Base-by-base conservation (phyloP, 2,888 invertebrate species). In the Eurytoma adleriae region DNA sequence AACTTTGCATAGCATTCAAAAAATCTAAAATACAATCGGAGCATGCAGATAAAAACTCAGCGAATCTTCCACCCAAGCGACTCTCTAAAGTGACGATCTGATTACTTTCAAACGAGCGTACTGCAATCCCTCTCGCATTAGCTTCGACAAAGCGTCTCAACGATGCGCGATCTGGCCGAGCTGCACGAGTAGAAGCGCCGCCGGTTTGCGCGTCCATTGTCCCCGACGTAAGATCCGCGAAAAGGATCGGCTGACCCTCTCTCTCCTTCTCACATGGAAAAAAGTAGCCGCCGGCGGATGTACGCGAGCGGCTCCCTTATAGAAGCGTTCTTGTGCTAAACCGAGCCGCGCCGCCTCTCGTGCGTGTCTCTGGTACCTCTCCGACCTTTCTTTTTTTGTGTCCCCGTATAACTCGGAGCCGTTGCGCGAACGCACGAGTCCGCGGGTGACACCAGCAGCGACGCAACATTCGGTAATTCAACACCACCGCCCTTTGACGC, bases 401-500 rank as follows among this genome's bases (percentile, higher is more conserved):
- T 14, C 27, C 18, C n/a, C 20, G 20, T 20, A 14, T 40, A 16
- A 61, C 16, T 62, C 27, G 40, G 40, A 10, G 10, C n/a, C 62
- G 24, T 62, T 30, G 27, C 40, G 16, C 62, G 27, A 62, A 2
- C 24, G 14, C 40, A 50, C 66, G 14, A 12, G 18, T 40, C 2
- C n/a, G 18, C 18, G n/a, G 14, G 52, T 61, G 54, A 69, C 68
- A 69, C 61, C 68, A 76, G 61, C 61, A 56, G 18, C 62, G 27
- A 40, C 24, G 62, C 40, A 56, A 62, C 74, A 56, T 57, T 67
- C 27, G 67, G 76, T 76, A 76, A 80, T 76, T 24, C 57, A 50
- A 76, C 76, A 64, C 79, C 30, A 66, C 10, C 66, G 70, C 68
- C 75, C 72, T 78, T 78, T 78, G 71, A 67, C 72, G 72, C 59